Base-by-base conservation (phyloP, 2,888 invertebrate species). In the Andrena dorsata region DNA sequence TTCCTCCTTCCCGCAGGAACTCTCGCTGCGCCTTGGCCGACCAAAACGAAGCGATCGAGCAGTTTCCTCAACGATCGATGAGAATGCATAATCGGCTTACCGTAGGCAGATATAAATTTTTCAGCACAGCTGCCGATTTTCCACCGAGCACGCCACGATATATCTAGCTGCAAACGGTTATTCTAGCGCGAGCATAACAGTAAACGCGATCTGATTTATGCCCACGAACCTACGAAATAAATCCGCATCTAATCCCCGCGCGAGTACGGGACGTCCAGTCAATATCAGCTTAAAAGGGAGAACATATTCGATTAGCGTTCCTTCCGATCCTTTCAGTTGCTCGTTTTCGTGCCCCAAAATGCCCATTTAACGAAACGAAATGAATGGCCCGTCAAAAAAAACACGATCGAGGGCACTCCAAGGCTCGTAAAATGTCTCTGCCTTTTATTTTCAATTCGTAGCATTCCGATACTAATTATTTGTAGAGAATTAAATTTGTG, bases 221-320 rank as follows among this genome's bases (percentile, higher is more conserved):
- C 10, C 30, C 30, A 16, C 30, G 32, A 26, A 66, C 61, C 65
- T 66, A 26, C 20, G 69, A 64, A 64, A 81, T 78, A 73, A 81
- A 81, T 78, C 69, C 73, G 8, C 63, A 49, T 78, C 49, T 58
- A 72, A 72, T 72, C 56, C 60, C 30, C 20, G 56, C 26, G 23
- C 30, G n/a, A 51, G 20, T 13, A 16, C 47, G 23, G 53, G 30
- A 35, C 30, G 30, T 35, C 23, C 63, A 20, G 49, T 72, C 47
- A 26, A 66, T 65, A 66, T 28, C 63, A 20, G 73, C 56, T 66
- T 63, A 68, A 82, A 71, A 60, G 35, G 26, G 64, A 63, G 65
- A 74, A 41, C 41, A 78, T 68, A 74, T 78, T 75, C 83, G 74
- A 82, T 82, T 76, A 65, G 28, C 58, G 60, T 65, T 74, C 47